phyloP scores from a whole-genome alignment of 2,113 vertebrate genomes.

The Copsychus sechellarum region DNA sequence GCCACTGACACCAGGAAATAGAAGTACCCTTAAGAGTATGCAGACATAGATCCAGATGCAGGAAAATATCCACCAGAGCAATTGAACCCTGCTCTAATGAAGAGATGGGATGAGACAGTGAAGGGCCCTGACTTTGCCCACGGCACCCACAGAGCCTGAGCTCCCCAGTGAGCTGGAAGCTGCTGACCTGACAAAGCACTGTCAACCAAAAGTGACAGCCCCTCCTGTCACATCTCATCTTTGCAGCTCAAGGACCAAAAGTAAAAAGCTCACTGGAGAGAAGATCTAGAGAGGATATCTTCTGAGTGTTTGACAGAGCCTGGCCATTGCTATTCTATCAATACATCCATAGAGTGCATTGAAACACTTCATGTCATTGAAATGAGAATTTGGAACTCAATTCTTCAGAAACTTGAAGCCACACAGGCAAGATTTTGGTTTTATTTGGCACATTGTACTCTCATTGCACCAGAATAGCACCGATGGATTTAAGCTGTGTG shows the following conservation, averaged over 20 bases:
- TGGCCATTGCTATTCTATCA: background rate
- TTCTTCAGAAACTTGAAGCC: background rate
- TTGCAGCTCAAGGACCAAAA: background rate
- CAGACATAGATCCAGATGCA: background rate
- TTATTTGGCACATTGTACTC: background rate
- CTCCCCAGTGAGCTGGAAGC: background rate
- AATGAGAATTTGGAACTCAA: background rate
- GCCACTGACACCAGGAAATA: background rate
- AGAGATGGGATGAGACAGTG: background rate
- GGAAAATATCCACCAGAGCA: background rate
- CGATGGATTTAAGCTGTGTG: background rate
- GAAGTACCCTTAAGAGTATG: background rate
- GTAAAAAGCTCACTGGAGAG: background rate
- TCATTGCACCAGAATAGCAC: background rate
- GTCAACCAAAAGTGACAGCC: constrained; percentile 4
- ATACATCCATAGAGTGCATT: rapidly evolving
- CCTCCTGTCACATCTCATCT: constrained; percentile 37
- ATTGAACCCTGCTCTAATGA: constrained; percentile 11
- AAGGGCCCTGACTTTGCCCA: background rate
- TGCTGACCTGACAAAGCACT: constrained; percentile 28
- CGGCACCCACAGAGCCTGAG: background rate
- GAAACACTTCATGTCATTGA: background rate
- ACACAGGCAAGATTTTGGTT: background rate
- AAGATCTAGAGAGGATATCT: background rate
- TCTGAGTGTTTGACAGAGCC: background rate